Percentiles rank a stretch among this genome's conserved stretches.
phyloP scores from a whole-genome alignment of 2,113 vertebrate species.

The Hippolais icterina region DNA sequence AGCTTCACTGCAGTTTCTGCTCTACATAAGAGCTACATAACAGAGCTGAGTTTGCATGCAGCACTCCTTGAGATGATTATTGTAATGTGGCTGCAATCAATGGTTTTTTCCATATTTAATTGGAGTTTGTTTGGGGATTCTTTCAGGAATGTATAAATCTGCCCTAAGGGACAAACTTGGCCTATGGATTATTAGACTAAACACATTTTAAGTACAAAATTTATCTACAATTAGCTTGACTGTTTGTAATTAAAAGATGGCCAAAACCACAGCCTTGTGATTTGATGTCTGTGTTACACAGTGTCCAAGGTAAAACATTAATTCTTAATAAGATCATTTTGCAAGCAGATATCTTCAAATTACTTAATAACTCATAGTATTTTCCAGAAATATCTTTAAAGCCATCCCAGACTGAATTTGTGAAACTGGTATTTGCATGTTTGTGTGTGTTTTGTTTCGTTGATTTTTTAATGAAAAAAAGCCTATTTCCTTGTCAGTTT shows the following conservation, averaged over 20 bases:
- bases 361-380: not conserved
- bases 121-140: constrained; percentile 22
- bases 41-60: not conserved
- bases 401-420: not conserved
- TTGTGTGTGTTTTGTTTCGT: not conserved
- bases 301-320: not conserved
- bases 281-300: not conserved
- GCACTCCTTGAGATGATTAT: not conserved
- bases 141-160: constrained; percentile 9
- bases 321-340: not conserved
- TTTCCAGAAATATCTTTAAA: constrained; percentile 13
- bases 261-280: not conserved
- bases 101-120: constrained; percentile 22
- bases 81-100: not conserved
- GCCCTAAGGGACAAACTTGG: constrained; percentile 45
- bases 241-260: constrained; percentile 40
- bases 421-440: not conserved
- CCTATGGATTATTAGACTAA: constrained; percentile 33
- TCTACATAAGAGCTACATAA: not conserved
- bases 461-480: not conserved
- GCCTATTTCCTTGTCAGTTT: not conserved
- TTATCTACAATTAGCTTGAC: constrained; percentile 40
- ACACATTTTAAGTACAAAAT: constrained; percentile 34
- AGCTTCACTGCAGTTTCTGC: not conserved
- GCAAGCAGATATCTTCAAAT: not conserved